These are phyloP conservation scores for Apotomis betuletana DNA, from an alignment of 2,888 invertebrate genomes.

Conservation along the genomic window DNA sequence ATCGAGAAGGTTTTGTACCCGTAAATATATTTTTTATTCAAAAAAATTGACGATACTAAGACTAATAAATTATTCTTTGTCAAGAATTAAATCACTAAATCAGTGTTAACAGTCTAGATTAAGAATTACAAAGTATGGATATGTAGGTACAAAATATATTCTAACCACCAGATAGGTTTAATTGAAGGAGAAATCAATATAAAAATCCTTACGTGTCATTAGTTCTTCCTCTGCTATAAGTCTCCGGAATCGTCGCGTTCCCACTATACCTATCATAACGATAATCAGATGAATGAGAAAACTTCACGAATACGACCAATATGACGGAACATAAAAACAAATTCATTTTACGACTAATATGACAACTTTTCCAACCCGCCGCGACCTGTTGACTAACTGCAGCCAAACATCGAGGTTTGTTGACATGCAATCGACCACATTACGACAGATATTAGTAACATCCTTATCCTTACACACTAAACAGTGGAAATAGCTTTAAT, in stretches of 20 bases:
- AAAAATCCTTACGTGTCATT: conserved; percentile 56
- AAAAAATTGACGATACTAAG: too few species aligned
- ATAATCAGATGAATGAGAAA: conserved; percentile 49
- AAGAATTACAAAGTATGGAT: too few species aligned
- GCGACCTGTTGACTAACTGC: conserved; percentile 14
- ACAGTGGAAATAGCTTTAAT: not conserved
- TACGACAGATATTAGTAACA: conserved; percentile 18
- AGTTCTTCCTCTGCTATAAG: conserved; percentile 49
- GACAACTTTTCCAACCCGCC: conserved; percentile 26
- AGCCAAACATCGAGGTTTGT: conserved; percentile 10
- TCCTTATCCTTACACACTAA: conserved; percentile 11
- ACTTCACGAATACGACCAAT: conserved; percentile 51
- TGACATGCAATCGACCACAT: conserved; percentile 13
- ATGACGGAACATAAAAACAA: conserved; percentile 50
- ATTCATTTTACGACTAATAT: conserved; percentile 44
- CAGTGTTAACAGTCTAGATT: too few species aligned
- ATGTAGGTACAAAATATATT: too few species aligned
- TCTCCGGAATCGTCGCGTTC: conserved; percentile 47
- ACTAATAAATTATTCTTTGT: too few species aligned
- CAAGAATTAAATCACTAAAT: too few species aligned
- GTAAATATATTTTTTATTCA: too few species aligned
- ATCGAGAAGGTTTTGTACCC: too few species aligned
- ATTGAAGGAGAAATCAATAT: not conserved
- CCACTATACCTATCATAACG: conserved; percentile 64
- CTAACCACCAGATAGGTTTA: too few species aligned